phyloP scores from a whole-genome alignment of 1,140 invertebrate species.

The Drosophila azteca region DNA sequence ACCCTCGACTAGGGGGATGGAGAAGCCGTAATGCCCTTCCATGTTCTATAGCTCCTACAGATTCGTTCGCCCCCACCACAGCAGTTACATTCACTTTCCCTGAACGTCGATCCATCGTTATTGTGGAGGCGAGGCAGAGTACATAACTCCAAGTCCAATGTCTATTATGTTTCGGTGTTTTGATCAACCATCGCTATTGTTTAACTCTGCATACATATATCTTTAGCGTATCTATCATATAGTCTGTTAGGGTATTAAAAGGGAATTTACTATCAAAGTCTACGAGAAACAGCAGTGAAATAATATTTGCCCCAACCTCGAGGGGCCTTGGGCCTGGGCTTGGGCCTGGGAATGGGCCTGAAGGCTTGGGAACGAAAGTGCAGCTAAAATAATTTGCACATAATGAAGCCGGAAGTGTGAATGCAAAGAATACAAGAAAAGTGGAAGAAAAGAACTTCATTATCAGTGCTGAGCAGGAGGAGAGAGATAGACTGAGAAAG shows the following conservation, averaged over 20 bases:
- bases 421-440: conserved; percentile 70
- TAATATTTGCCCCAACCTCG: conserved; percentile 51
- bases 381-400: conserved; percentile 80
- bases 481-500: neutral
- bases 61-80: neutral
- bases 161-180: too few relatives aligned
- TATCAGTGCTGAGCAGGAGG: conserved; percentile 53
- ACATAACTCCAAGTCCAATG: neutral
- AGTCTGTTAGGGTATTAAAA: conserved; percentile 7
- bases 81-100: too few relatives aligned
- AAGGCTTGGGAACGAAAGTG: conserved; percentile 38
- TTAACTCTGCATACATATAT: too few relatives aligned
- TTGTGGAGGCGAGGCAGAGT: too few relatives aligned
- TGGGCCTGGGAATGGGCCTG: neutral
- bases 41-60: neutral
- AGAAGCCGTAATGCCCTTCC: conserved; percentile 1
- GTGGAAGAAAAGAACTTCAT: conserved; percentile 73
- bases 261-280: conserved; percentile 43
- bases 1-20: neutral
- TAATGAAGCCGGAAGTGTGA: conserved; percentile 82
- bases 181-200: too few relatives aligned
- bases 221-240: too few relatives aligned
- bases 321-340: neutral
- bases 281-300: conserved; percentile 27
- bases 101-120: too few relatives aligned